Evolutionary conservation across 2,888 invertebrate species (phyloP).

Genomic region (Aphidoletes aphidimyza): DNA sequence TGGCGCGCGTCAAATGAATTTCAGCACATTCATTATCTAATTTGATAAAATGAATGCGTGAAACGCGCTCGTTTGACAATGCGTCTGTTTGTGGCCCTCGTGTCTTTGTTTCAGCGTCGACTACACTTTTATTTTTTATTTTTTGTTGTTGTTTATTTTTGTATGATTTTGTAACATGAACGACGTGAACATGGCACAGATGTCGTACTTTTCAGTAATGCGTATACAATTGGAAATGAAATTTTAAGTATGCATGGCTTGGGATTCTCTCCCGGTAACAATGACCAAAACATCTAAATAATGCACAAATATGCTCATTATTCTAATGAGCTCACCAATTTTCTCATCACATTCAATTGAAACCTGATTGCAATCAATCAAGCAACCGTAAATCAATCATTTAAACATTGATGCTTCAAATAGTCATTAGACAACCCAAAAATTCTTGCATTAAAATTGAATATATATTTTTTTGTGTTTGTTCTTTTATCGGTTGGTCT

Average conservation of each 20-base stretch:
- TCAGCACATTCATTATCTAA: constrained; percentile 21
- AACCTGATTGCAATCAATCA: not conserved
- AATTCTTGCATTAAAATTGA: not conserved
- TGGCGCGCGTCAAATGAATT: constrained; percentile 1
- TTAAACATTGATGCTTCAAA: too few relatives aligned
- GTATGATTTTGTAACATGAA: too few relatives aligned
- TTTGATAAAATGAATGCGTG: constrained; percentile 23
- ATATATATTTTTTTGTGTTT: not conserved
- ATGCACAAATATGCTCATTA: constrained; percentile 1
- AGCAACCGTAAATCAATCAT: not conserved
- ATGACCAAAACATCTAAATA: not conserved
- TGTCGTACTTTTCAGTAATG: not conserved
- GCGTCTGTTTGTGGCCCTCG: too few relatives aligned
- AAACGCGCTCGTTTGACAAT: too few relatives aligned
- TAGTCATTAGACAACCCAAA: too few relatives aligned
- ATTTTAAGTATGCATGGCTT: not conserved
- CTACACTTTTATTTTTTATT: too few relatives aligned
- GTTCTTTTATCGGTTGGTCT: not conserved
- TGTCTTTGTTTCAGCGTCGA: too few relatives aligned
- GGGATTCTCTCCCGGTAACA: not conserved
- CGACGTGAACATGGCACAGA: not conserved
- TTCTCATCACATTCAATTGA: not conserved
- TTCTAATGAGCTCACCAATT: not conserved
- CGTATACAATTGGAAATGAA: constrained; percentile 8
- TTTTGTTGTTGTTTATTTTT: too few relatives aligned